Percentiles rank a stretch among this genome's conserved stretches.
Conservation (phyloP, 2,797 vertebrate genomes). For the Capromys pilorides region DNA sequence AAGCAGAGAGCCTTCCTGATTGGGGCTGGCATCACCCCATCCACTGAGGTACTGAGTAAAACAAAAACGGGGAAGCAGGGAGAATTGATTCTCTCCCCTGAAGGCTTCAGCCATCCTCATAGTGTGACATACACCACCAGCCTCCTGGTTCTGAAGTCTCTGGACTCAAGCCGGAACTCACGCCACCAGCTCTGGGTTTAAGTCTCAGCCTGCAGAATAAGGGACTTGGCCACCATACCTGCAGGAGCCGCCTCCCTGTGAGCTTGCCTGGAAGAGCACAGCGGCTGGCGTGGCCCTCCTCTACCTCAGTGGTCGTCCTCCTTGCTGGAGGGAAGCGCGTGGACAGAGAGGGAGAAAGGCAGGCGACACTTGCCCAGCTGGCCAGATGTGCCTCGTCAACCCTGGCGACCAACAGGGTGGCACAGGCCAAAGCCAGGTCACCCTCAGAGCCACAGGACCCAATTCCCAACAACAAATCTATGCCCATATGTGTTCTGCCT, state of each 20-base stretch:
- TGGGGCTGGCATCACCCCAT: neutral
- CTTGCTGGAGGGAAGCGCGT: neutral
- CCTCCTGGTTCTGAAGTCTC: neutral
- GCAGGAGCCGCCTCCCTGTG: neutral
- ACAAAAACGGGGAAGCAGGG: neutral
- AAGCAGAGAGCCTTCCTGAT: neutral
- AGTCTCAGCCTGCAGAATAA: neutral
- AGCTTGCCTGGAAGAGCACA: neutral
- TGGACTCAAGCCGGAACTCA: neutral
- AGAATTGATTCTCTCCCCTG: neutral
- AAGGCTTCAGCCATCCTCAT: neutral
- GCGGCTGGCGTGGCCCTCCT: neutral
- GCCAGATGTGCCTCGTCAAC: neutral
- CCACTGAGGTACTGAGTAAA: neutral
- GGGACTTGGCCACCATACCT: neutral
- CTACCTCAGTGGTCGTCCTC: neutral
- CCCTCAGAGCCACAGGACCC: neutral
- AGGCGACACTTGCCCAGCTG: neutral
- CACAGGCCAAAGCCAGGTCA: neutral
- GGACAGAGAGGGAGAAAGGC: neutral
- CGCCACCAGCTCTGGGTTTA: neutral
- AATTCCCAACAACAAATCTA: neutral
- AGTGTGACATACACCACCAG: neutral
- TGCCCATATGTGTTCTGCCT: too few relatives aligned
- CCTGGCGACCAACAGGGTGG: neutral